These are phyloP conservation scores for Oryzias sinensis DNA, from an alignment of 2,797 vertebrate genomes.

Conservation along the genomic window DNA sequence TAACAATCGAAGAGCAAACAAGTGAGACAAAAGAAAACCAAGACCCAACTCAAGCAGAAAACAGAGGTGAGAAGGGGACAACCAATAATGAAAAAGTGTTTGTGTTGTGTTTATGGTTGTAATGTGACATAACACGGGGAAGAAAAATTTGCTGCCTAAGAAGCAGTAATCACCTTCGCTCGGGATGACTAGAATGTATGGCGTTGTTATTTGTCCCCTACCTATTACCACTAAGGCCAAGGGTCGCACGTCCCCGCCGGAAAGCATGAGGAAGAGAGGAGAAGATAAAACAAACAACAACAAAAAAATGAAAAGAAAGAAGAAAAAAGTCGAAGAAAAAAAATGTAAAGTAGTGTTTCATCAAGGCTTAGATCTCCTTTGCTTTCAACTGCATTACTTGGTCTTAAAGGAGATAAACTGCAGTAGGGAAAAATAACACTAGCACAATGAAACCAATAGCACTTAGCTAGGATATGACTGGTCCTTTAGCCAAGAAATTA, in stretches of 20 bases:
- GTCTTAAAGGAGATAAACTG: slow-evolving; percentile 61
- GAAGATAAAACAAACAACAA: slow-evolving; percentile 73
- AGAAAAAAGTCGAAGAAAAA: slow-evolving; percentile 84
- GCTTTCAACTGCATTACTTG: slow-evolving; percentile 47
- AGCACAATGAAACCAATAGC: slow-evolving; percentile 48
- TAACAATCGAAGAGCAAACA: slow-evolving; percentile 29
- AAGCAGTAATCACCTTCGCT: slow-evolving; percentile 97
- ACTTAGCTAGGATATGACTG: slow-evolving; percentile 29
- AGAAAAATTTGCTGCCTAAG: slow-evolving; percentile 74
- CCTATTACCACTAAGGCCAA: slow-evolving; percentile 96
- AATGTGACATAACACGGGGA: slow-evolving; percentile 62
- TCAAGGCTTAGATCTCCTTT: slow-evolving; percentile 49
- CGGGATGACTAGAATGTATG: slow-evolving; percentile 92
- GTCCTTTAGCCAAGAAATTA: slow-evolving; percentile 21
- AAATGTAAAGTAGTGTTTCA: slow-evolving; percentile 67
- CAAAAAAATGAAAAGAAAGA: slow-evolving; percentile 70
- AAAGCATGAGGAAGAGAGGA: slow-evolving; percentile 84
- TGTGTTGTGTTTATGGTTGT: slow-evolving; percentile 51
- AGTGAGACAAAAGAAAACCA: slow-evolving; percentile 20
- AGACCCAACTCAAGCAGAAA: slow-evolving; percentile 14
- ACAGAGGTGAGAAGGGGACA: slow-evolving; percentile 22
- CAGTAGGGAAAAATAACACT: slow-evolving; percentile 55
- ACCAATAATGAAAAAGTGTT: slow-evolving; percentile 50
- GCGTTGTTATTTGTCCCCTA: slow-evolving; percentile 94
- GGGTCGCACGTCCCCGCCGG: slow-evolving; percentile 87